Base-by-base conservation (phyloP, 2,888 invertebrate species). In the Agrochola macilenta region DNA sequence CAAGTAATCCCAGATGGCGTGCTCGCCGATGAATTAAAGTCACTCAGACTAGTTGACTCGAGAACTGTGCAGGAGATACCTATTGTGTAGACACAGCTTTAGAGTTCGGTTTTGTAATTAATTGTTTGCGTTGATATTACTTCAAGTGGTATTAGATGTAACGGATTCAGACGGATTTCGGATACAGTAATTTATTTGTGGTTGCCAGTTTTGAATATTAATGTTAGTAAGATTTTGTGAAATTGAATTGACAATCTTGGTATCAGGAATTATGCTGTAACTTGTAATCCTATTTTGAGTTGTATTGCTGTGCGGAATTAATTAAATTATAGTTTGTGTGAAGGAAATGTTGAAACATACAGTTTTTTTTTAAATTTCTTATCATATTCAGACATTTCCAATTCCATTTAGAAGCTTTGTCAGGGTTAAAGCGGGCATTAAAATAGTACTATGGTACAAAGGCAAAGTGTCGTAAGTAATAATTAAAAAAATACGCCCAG, bases 1-100 rank as follows among this genome's bases (percentile, higher is more conserved):
- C 93, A 92, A 94, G 92, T 93, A 94, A 93, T 94, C 94, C 94
- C 94, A 94, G 94, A 94, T 94, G 94, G 93, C 90, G 92, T 90
- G 86, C 89, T 90, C 82, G 87, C 86, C 92, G 89, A 92, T 93
- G 93, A 94, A 94, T 94, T 94, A 93, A 93, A 93, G 93, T 93
- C 93, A 92, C 91, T 93, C 92, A 90, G 92, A 90, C 88, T 90
- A 91, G 91, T 91, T 88, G 90, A 91, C 90, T 92, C 77, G 85
- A 89, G 89, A 84, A 86, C 88, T 88, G 81, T 79, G 81, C 76
- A 81, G 81, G 83, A 87, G 86, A 88, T 89, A 90, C 84, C 88
- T 90, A 90, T 91, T 90, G 88, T 90, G 87, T 90, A 89, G 86
- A 88, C 85, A 78, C 73, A 83, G 82, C 84, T 76, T 88, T 81